phyloP scores from a whole-genome alignment of 2,113 vertebrate genomes.

The Phalacrocorax carbo region DNA sequence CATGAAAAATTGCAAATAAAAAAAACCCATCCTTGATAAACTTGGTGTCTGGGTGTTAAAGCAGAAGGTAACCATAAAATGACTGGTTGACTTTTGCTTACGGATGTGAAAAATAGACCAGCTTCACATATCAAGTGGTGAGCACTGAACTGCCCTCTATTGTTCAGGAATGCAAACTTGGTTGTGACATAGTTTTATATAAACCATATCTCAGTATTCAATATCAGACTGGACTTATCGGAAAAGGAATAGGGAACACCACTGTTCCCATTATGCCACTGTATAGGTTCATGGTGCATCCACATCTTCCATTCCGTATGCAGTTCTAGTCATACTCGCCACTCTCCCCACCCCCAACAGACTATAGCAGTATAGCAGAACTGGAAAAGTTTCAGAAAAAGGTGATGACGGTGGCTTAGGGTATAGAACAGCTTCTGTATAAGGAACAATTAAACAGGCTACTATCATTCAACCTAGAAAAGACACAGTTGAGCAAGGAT shows the following conservation, averaged over 20 bases:
- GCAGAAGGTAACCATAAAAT: background rate
- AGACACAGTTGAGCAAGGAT: background rate
- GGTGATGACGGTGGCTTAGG: background rate
- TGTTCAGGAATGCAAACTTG: background rate
- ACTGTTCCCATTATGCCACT: background rate
- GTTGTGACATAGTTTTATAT: background rate
- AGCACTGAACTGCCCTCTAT: background rate
- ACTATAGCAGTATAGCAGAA: background rate
- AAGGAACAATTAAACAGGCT: background rate
- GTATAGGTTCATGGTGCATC: background rate
- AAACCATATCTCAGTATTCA: background rate
- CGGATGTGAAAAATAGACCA: background rate
- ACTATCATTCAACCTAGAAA: background rate
- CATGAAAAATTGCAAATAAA: background rate
- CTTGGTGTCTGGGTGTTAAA: background rate
- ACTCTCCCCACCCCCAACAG: background rate
- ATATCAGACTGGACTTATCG: background rate
- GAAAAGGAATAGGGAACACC: background rate
- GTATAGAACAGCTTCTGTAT: background rate
- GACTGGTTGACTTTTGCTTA: background rate
- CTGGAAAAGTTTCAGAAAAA: background rate
- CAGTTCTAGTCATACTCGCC: background rate
- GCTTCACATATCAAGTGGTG: background rate
- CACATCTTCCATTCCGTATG: background rate
- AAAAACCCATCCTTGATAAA: background rate